Evolutionary conservation across 2,888 invertebrate species (phyloP), one percentile per base, ranked within the genome.

Genomic region (Emesis furor): DNA sequence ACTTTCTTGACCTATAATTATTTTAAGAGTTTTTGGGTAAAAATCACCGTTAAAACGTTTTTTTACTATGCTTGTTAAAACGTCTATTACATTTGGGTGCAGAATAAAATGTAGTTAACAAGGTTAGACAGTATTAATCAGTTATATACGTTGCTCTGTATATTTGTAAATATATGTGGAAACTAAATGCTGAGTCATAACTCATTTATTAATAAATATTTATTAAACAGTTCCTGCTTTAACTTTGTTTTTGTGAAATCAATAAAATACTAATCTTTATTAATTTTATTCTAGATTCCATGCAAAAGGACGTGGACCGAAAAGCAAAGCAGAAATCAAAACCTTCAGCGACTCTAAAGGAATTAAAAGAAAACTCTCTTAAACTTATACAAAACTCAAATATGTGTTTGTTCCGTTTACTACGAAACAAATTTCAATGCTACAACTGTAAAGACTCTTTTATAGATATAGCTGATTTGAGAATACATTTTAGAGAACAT

Each of bases 361-460:
- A 79, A 37, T 71, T 71, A 67, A 76, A 72, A n/a, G 90, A 92
- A 35, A 94, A 94, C 86, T 92, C 94, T 0, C 67, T 93, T 0
- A 93, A 93, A 78, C 89, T 95, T 0, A 83, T 94, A 12, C 82
- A 91, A 24, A 92, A 94, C 73, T 94, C 95, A 0, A 95, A 95
- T 74, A 81, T 94, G 17, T 94, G 93, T 67, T 83, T 84, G 0
- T 81, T 81, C 39, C 92, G 90, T 4, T 94, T 94, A 0, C 79
- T 92, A 3, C 92, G 91, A 65, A 92, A 91, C 0, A 93, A 92
- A 86, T 94, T 91, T 82, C 89, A 91, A 0, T 95, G 95, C 62
- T 92, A 91, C 76, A 89, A 88, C 17, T 95, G 95, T 85, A 88
- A 86, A 51, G 87, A 90, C 2, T 79, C 87, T 0, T 94, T 90